Evolutionary conservation across 1,140 invertebrate species (phyloP).

Genomic region (Augochlora pura): DNA sequence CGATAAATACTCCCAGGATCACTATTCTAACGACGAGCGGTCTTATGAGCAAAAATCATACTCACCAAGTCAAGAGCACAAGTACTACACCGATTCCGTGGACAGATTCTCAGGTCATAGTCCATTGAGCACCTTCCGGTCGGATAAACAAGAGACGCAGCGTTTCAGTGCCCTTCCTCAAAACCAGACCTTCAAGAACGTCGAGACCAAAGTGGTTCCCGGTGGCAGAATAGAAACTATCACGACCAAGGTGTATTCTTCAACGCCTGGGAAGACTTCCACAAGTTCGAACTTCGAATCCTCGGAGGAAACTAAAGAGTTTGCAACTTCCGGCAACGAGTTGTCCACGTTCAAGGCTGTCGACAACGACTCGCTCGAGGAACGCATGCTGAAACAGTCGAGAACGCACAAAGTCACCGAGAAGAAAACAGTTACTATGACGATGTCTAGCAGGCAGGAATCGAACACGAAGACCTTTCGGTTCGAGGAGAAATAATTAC

Average conservation of each 20-base stretch:
- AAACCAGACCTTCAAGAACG: conserved; percentile 67
- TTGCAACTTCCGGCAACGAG: conserved; percentile 68
- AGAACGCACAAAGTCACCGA: conserved; percentile 80
- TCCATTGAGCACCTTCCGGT: conserved; percentile 71
- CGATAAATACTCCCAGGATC: conserved; percentile 43
- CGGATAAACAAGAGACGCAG: conserved; percentile 50
- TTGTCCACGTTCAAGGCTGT: conserved; percentile 69
- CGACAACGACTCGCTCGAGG: conserved; percentile 77
- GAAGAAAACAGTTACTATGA: conserved; percentile 80
- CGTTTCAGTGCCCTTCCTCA: conserved; percentile 53
- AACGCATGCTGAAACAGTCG: conserved; percentile 80
- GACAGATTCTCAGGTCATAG: conserved; percentile 60
- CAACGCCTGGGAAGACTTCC: conserved; percentile 69
- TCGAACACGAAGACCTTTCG: conserved; percentile 79
- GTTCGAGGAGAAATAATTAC: conserved; percentile 75
- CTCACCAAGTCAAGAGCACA: conserved; percentile 49
- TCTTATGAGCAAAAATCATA: conserved; percentile 40
- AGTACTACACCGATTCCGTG: conserved; percentile 50
- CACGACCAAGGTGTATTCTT: conserved; percentile 78
- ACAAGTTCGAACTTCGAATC: conserved; percentile 75
- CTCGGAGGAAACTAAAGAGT: conserved; percentile 74
- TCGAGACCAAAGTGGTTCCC: conserved; percentile 67
- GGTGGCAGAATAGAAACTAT: conserved; percentile 72
- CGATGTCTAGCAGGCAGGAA: conserved; percentile 78
- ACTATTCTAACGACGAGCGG: conserved; percentile 45